phyloP scores from a whole-genome alignment of 2,113 vertebrate species.

The Haliaeetus leucogaster region DNA sequence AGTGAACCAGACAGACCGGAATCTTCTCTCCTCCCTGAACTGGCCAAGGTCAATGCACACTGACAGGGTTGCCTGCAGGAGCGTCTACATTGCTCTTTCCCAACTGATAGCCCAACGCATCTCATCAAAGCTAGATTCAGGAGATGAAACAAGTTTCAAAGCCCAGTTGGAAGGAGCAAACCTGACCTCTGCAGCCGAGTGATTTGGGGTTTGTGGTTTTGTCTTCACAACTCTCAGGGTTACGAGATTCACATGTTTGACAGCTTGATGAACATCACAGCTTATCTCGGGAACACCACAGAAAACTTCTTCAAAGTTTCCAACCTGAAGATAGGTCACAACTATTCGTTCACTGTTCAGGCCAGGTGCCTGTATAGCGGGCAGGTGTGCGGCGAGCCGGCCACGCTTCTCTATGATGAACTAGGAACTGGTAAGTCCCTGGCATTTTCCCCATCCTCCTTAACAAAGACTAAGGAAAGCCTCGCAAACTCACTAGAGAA shows the following conservation, averaged over 20 bases:
- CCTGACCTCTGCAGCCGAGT: neutral
- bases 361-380: conserved; percentile 85
- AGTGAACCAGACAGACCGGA: neutral
- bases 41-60: neutral
- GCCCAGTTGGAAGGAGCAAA: neutral
- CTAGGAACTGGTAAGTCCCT: conserved; percentile 72
- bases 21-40: neutral
- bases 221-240: conserved; percentile 75
- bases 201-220: neutral
- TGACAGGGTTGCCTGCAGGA: neutral
- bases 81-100: neutral
- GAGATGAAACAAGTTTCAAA: neutral
- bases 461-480: neutral
- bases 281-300: conserved; percentile 89
- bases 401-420: conserved; percentile 84
- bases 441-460: neutral
- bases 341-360: conserved; percentile 91
- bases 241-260: conserved; percentile 92
- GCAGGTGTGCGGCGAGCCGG: conserved; percentile 91
- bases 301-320: conserved; percentile 91
- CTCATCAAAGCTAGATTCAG: neutral
- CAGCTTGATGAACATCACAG: conserved; percentile 82
- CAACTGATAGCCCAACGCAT: neutral
- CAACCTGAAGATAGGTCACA: conserved; percentile 88
- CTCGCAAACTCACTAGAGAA: neutral